A percentile compares a stretch with the other conserved stretches of the same genome.
Conservation (phyloP, 1,140 invertebrate species). For the Drosophila guanche region DNA sequence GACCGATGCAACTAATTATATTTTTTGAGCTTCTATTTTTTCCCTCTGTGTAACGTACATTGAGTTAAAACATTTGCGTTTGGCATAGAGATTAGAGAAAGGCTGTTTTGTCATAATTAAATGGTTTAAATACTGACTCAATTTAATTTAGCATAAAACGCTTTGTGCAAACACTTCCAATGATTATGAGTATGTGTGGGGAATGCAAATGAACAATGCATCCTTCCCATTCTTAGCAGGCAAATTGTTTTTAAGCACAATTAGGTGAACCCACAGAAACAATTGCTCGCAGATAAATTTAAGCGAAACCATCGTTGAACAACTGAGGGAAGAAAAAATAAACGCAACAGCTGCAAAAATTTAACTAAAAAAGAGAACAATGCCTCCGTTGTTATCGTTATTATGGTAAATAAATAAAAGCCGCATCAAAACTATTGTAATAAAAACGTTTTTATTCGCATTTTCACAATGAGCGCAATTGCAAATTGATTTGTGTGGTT, state of each 20-base stretch:
- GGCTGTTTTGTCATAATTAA: constrained; percentile 4
- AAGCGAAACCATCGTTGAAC: not conserved
- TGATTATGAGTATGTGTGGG: constrained; percentile 10
- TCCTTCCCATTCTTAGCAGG: not conserved
- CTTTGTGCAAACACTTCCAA: constrained; percentile 22
- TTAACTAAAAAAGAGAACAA: constrained; percentile 42
- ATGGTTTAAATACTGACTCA: constrained; percentile 22
- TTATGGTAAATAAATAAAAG: constrained; percentile 67
- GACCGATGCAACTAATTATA: no score
- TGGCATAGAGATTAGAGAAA: no score
- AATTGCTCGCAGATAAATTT: constrained; percentile 6
- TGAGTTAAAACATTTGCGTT: not conserved
- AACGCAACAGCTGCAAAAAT: constrained; percentile 45
- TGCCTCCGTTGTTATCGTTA: constrained; percentile 14
- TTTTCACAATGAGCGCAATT: constrained; percentile 61
- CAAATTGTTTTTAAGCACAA: constrained; percentile 21
- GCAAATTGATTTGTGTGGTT: constrained; percentile 78
- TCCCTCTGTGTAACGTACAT: not conserved
- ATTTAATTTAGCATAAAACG: constrained; percentile 37
- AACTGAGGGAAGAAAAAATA: constrained; percentile 25
- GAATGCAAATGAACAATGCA: constrained; percentile 18
- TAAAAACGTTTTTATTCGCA: constrained; percentile 60
- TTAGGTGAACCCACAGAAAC: constrained; percentile 22
- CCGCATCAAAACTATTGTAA: constrained; percentile 69
- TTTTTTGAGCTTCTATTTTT: not conserved